phyloP scores from a whole-genome alignment of 1,140 invertebrate genomes.

The Drosophila mojavensis region DNA sequence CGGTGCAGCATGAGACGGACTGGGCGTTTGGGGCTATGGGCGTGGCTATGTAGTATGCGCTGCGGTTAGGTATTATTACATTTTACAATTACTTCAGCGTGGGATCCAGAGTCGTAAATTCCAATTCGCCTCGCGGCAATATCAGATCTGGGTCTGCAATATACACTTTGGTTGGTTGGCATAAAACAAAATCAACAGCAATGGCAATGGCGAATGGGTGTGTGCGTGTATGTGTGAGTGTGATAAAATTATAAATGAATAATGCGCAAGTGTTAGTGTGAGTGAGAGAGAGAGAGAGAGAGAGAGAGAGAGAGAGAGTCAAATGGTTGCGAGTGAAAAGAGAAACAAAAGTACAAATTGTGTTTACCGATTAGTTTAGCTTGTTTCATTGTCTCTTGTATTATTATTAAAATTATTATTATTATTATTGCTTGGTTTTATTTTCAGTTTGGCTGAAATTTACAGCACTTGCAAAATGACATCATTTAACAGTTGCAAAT shows the following conservation, averaged over 20 bases:
- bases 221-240: slow-evolving; percentile 24
- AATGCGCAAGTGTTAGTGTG: slow-evolving; percentile 33
- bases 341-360: slow-evolving; percentile 61
- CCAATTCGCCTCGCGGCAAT: slow-evolving; percentile 84
- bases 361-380: slow-evolving; percentile 75
- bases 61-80: slow-evolving; percentile 71
- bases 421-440: slow-evolving; percentile 31
- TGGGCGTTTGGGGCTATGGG: background rate
- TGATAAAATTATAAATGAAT: slow-evolving; percentile 61
- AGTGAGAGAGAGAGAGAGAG: background rate
- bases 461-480: slow-evolving; percentile 76
- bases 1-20: slow-evolving; percentile 14
- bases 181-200: slow-evolving; percentile 79
- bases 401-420: slow-evolving; percentile 11
- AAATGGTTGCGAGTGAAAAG: slow-evolving; percentile 23
- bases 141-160: slow-evolving; percentile 84
- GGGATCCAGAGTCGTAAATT: slow-evolving; percentile 84
- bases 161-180: slow-evolving; percentile 83
- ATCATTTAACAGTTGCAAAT: slow-evolving; percentile 73
- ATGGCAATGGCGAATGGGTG: slow-evolving; percentile 42
- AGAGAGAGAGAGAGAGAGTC: background rate
- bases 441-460: slow-evolving; percentile 49
- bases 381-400: slow-evolving; percentile 46
- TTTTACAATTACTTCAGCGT: slow-evolving; percentile 83
- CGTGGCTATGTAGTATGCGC: slow-evolving; percentile 26